phyloP scores from a whole-genome alignment of 2,888 invertebrate genomes.

The Xestia c-nigrum region DNA sequence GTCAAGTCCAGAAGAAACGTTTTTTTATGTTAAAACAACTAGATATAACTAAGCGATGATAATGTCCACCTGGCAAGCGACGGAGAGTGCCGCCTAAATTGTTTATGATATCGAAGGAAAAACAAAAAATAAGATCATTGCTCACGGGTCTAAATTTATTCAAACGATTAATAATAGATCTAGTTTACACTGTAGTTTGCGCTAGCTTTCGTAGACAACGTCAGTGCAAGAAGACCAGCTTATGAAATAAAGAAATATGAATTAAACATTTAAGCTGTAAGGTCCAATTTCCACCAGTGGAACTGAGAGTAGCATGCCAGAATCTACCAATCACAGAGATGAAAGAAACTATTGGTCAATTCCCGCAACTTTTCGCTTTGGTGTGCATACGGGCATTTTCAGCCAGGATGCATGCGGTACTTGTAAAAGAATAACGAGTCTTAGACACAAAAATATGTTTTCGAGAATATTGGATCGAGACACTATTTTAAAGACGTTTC shows the following conservation, averaged over 20 bases:
- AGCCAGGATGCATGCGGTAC: background rate
- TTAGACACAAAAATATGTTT: background rate
- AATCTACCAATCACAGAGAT: background rate
- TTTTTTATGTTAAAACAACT: background rate
- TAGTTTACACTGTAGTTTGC: constrained; percentile 21
- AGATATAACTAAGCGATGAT: constrained; percentile 2
- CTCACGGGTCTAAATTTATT: constrained; percentile 44
- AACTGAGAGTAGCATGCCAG: background rate
- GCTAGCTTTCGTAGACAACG: constrained; percentile 25
- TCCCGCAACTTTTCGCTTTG: background rate
- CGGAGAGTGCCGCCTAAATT: constrained; percentile 12
- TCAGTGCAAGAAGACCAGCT: background rate
- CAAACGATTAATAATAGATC: constrained; percentile 30
- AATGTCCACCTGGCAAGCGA: constrained; percentile 27
- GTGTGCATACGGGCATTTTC: background rate
- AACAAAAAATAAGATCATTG: constrained; percentile 33
- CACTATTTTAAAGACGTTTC: background rate
- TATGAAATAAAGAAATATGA: background rate
- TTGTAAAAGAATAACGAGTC: background rate
- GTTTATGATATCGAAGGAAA: constrained; percentile 42
- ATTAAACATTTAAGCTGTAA: background rate
- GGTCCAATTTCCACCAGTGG: background rate
- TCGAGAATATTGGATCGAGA: background rate
- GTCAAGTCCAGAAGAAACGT: background rate
- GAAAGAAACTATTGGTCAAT: background rate